Evolutionary conservation across 2,888 invertebrate species (phyloP).

Genomic region (Eupelmus urozonus): DNA sequence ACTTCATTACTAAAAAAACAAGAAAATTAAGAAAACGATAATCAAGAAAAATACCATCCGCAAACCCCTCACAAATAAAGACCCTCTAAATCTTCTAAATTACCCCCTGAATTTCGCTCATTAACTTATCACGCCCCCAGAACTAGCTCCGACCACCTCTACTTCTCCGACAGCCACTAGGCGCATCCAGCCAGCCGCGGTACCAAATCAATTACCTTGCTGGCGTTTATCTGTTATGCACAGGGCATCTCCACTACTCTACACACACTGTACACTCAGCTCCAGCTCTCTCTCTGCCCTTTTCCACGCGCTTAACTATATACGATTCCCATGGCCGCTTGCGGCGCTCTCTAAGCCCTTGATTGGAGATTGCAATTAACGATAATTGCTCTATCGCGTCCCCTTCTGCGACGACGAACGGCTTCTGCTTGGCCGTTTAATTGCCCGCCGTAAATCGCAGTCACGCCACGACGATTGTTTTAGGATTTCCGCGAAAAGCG

Average conservation of each 20-base stretch:
- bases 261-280: too few species aligned
- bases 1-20: too few species aligned
- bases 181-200: too few species aligned
- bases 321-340: slow-evolving; percentile 11
- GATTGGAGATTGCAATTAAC: slow-evolving; percentile 68
- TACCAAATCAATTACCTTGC: slow-evolving; percentile 11
- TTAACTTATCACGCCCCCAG: too few species aligned
- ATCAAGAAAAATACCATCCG: too few species aligned
- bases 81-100: too few species aligned
- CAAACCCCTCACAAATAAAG: too few species aligned
- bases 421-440: slow-evolving; percentile 12
- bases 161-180: too few species aligned
- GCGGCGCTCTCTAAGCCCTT: slow-evolving; percentile 35
- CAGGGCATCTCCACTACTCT: too few species aligned
- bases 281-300: neutral
- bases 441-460: slow-evolving; percentile 26
- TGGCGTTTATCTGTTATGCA: slow-evolving; percentile 10
- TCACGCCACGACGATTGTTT: slow-evolving; percentile 13
- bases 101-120: too few species aligned
- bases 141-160: too few species aligned
- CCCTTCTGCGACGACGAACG: neutral
- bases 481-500: slow-evolving; percentile 34
- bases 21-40: too few species aligned
- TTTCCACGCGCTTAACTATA: neutral
- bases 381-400: slow-evolving; percentile 65